Base-by-base conservation (phyloP, 2,797 vertebrate genomes). In the Limnodromus scolopaceus region DNA sequence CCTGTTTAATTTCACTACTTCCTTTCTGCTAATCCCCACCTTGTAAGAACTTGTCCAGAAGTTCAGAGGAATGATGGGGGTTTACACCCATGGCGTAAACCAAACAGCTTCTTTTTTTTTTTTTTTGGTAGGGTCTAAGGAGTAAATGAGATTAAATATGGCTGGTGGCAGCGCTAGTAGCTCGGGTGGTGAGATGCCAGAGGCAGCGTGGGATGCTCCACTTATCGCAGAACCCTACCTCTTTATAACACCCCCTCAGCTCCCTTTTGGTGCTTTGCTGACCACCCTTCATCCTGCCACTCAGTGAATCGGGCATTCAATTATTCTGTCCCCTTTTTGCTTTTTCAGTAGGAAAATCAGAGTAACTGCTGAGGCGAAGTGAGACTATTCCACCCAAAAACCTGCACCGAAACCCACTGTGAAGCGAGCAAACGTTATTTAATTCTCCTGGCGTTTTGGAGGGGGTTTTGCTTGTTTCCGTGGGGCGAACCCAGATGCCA, bases 371-470 rank as follows among this genome's bases (percentile, higher is more conserved):
- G 19, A 34, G n/a, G 16, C 1, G 0, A 54, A 25, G 32, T 3
- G 39, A 69, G 43, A 23, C 2, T 28, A 30, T 68, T 55, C 6
- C 8, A 30, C 61, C 43, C 28, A 2, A 27, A 79, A 60, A 18
- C 22, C 24, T 2, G 1, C 49, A 6, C 3, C 0, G 82, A 86
- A 53, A 61, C 49, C 24, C 27, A 2, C 39, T 68, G 28, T 16
- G 60, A 70, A 46, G 38, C 0, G 7, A 57, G 22, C 4, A 18
- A 48, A 10, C 0, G 0, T 80, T 69, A 63, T 0, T 0, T 46
- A 92, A 94, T 22, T 60, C 34, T 25, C 34, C 25, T 1, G 12
- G 38, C 1, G 0, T n/a, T 87, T 60, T 39, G 9, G 3, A 19
- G 20, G 27, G 28, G 8, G 1, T 15, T 2, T 9, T 30, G 39